Base-by-base conservation (phyloP, 2,888 invertebrate species). In the Synergus gifuensis region DNA sequence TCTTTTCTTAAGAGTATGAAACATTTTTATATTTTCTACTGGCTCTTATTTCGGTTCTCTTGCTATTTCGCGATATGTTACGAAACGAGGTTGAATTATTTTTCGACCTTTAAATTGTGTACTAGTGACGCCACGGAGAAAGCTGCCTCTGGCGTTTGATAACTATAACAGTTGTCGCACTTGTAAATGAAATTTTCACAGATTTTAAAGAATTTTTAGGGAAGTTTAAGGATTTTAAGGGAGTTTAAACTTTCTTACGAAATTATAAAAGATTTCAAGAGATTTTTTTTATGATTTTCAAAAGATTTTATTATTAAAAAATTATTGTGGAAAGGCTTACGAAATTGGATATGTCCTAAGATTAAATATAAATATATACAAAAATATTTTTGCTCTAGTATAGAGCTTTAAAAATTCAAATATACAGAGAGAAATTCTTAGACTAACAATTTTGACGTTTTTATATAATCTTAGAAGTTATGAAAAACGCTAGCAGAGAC, bases 51-150 rank as follows among this genome's bases (percentile, higher is more conserved):
- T 62, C 12, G 60, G 62, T 18, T 18, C 58, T 76, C 60, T 54
- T 42, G 18, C 18, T 16, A 60, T 62, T 62, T 76, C 42, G 63
- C n/a, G 46, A 63, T 63, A 44, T 12, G 11, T 76, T 76, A 76
- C 62, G 63, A 62, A 76, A 63, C 46, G 62, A 76, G 63, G 22
- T 58, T 76, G 54, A 58, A 54, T 76, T 76, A 76, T 76, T 76
- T 76, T 76, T 76, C 76, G 54, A 54, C 60, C 44, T 58, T 76
- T 76, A 54, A 60, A 76, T 66, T 66, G 44, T 66, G 44, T 44
- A 9, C 66, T 44, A 66, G 66, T 66, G 42, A 18, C 66, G 49
- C 40, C 11, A n/a, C 9, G 44, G 63, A 62, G 76, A 76, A 76
- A 76, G 76, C 62, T 76, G 76, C 44, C 28, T 42, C 28, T 76